phyloP scores from a whole-genome alignment of 2,113 vertebrate species.

The Brienomyrus brachyistius region DNA sequence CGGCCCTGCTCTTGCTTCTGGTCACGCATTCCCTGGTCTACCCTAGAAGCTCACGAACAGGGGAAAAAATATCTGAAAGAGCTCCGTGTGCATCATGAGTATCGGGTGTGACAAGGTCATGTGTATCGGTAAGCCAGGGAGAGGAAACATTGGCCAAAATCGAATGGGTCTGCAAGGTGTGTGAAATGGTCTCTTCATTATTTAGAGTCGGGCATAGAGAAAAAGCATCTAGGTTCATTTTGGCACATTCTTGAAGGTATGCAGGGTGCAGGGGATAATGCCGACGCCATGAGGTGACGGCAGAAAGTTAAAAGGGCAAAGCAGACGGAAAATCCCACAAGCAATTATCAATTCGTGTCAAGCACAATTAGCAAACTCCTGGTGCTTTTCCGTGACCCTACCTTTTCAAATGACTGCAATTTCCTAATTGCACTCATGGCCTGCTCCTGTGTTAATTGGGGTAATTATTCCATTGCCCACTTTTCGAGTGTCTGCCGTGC shows the following conservation, averaged over 20 bases:
- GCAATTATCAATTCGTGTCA: constrained; percentile 12
- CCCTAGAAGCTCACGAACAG: neutral
- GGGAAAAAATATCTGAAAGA: neutral
- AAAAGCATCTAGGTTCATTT: neutral
- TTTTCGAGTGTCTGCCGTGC: neutral
- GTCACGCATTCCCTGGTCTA: neutral
- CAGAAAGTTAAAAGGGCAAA: neutral
- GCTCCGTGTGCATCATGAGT: neutral
- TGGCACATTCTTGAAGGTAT: neutral
- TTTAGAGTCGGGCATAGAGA: neutral
- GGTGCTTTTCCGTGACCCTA: constrained; percentile 8
- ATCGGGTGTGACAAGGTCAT: neutral
- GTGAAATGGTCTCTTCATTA: neutral
- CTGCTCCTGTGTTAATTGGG: constrained; percentile 18
- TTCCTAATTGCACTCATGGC: constrained; percentile 17
- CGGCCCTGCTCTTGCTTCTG: neutral
- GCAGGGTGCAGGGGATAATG: neutral
- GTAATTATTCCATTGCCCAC: constrained; percentile 18
- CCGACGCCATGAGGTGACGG: neutral
- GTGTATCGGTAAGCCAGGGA: neutral
- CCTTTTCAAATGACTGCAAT: constrained; percentile 26
- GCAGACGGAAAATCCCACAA: neutral
- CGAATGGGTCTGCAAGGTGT: neutral
- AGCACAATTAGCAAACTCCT: constrained; percentile 10
- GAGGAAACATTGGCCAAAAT: neutral